Evolutionary conservation across 2,888 invertebrate genomes (phyloP).

Genomic region (Machimus rusticus): DNA sequence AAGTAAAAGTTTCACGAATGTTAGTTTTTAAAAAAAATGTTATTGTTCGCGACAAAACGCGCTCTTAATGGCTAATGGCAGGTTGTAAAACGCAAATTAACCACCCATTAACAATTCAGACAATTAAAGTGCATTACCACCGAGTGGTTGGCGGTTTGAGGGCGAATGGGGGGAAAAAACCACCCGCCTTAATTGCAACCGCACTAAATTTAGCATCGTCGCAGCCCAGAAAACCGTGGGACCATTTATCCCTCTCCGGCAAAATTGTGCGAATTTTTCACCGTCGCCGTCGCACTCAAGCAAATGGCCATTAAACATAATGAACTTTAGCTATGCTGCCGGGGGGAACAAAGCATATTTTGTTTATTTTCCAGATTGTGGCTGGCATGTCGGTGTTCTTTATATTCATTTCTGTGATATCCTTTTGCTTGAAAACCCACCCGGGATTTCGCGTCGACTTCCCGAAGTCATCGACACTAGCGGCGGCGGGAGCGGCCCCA

Average conservation of each 20-base stretch:
- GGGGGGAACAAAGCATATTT: background rate
- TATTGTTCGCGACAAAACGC: background rate
- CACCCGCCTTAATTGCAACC: background rate
- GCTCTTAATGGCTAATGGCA: background rate
- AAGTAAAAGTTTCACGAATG: background rate
- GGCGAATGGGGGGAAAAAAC: background rate
- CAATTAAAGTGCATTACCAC: background rate
- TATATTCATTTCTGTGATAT: slow-evolving; percentile 94
- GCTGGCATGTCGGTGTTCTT: slow-evolving; percentile 94
- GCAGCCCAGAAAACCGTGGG: background rate
- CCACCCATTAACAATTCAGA: background rate
- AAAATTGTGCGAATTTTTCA: background rate
- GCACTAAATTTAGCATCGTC: background rate
- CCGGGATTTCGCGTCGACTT: slow-evolving; percentile 79
- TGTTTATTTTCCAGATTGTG: slow-evolving; percentile 73
- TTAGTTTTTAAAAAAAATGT: background rate
- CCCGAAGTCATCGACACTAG: slow-evolving; percentile 51
- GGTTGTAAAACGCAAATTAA: background rate
- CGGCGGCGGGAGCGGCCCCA: slow-evolving; percentile 50
- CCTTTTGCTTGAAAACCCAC: slow-evolving; percentile 96
- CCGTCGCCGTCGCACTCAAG: background rate
- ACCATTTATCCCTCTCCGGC: background rate
- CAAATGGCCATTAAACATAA: background rate
- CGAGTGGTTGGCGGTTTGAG: background rate
- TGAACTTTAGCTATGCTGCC: background rate